These are phyloP conservation scores for Diplosoma virens DNA, from an alignment of 23 tunicate species.

Conservation along the genomic window DNA sequence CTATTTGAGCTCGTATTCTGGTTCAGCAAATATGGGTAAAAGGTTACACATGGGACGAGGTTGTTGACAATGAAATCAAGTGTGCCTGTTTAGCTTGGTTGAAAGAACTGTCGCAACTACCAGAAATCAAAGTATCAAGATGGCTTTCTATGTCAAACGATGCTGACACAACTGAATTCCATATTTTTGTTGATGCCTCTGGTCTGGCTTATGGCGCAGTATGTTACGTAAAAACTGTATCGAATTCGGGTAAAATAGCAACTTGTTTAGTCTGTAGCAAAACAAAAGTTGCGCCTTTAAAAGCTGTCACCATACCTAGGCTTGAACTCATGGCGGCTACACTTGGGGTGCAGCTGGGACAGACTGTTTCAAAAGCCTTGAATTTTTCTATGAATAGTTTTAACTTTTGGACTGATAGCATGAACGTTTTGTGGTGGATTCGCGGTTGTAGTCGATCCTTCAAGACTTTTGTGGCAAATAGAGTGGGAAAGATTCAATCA, in stretches of 20 bases:
- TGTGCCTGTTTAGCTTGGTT: not conserved
- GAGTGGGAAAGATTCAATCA: conserved; percentile 1
- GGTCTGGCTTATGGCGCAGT: not conserved
- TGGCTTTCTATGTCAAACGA: not conserved
- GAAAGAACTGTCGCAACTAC: not conserved
- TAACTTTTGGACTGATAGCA: not conserved
- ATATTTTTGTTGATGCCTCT: conserved; percentile 6
- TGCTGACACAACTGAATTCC: not conserved
- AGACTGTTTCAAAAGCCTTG: not conserved
- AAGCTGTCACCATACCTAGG: not conserved
- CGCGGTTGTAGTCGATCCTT: conserved; percentile 1
- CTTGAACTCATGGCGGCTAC: conserved; percentile 7
- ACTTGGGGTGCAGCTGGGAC: not conserved
- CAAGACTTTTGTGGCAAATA: not conserved
- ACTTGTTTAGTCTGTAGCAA: not conserved
- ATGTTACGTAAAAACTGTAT: not conserved
- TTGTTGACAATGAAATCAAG: not conserved
- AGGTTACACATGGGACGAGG: conserved; percentile 9
- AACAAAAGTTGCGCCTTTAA: not conserved
- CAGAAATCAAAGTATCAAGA: not conserved
- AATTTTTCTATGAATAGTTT: not conserved
- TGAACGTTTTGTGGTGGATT: conserved; percentile 10
- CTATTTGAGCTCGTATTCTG: too few species aligned
- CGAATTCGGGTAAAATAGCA: too few species aligned
- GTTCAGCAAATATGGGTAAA: too few species aligned